Conservation (phyloP, 2,888 invertebrate species). For the Apamea anceps region DNA sequence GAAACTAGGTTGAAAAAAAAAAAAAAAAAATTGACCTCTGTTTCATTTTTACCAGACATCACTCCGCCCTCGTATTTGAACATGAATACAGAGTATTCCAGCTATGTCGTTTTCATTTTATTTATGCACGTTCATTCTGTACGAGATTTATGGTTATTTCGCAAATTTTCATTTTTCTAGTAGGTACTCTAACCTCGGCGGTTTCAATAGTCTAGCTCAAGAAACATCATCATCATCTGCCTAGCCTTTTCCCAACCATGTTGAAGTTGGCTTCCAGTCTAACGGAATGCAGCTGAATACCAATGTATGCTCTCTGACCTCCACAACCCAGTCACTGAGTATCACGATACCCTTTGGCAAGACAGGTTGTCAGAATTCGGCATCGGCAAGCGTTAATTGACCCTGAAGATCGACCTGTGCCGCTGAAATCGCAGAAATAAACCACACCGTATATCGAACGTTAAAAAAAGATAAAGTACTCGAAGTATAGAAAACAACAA, state of each 20-base stretch:
- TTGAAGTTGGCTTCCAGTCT: background rate
- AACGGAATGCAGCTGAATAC: background rate
- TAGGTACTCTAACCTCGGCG: background rate
- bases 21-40: too few species aligned
- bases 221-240: background rate
- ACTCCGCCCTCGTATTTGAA: background rate
- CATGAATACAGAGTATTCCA: background rate
- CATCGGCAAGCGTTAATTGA: background rate
- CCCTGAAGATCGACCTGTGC: too few species aligned
- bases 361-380: background rate
- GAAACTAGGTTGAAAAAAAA: too few species aligned
- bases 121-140: background rate
- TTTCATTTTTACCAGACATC: too few species aligned
- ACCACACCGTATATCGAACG: background rate
- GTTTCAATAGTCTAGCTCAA: too few species aligned
- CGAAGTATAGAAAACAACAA: background rate
- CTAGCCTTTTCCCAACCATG: background rate
- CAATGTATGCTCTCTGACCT: background rate
- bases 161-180: background rate
- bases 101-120: background rate
- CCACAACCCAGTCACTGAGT: background rate
- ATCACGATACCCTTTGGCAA: background rate
- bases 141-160: background rate
- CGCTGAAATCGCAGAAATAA: background rate
- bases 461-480: background rate